phyloP scores from a whole-genome alignment of 1,140 invertebrate genomes.

The Neuroterus valhalla region DNA sequence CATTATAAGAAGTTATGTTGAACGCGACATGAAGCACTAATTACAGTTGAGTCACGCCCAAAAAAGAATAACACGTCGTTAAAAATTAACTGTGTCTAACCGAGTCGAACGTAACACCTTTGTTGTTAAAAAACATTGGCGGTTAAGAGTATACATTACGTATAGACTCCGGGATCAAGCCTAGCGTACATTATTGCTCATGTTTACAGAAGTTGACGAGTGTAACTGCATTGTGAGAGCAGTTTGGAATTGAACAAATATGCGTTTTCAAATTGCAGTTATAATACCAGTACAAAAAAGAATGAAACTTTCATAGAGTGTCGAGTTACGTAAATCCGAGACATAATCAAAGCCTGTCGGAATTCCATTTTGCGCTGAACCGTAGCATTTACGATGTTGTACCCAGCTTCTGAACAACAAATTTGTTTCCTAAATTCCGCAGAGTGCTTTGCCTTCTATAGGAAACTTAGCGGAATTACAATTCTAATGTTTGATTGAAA shows the following conservation, averaged over 20 bases:
- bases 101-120: too few relatives aligned
- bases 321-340: constrained; percentile 51
- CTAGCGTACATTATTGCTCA: background rate
- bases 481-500: too few relatives aligned
- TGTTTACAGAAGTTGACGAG: background rate
- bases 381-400: background rate
- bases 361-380: constrained; percentile 49
- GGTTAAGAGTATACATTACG: too few relatives aligned
- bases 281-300: constrained; percentile 43
- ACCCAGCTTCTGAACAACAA: background rate
- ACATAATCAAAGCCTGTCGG: constrained; percentile 50
- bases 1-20: too few relatives aligned
- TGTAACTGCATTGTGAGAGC: background rate
- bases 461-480: background rate
- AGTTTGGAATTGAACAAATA: constrained; percentile 32
- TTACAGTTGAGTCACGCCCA: too few relatives aligned
- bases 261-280: constrained; percentile 39
- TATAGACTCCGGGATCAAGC: too few relatives aligned
- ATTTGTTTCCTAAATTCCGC: background rate
- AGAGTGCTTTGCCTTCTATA: background rate
- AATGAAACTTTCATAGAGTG: constrained; percentile 49
- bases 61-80: too few relatives aligned
- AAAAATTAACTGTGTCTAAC: too few relatives aligned
- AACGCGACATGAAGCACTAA: too few relatives aligned
- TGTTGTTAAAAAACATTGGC: too few relatives aligned